Evolutionary conservation across 2,888 invertebrate genomes (phyloP), one percentile per base, ranked within the genome.

Genomic region (Leptopilina myrica): DNA sequence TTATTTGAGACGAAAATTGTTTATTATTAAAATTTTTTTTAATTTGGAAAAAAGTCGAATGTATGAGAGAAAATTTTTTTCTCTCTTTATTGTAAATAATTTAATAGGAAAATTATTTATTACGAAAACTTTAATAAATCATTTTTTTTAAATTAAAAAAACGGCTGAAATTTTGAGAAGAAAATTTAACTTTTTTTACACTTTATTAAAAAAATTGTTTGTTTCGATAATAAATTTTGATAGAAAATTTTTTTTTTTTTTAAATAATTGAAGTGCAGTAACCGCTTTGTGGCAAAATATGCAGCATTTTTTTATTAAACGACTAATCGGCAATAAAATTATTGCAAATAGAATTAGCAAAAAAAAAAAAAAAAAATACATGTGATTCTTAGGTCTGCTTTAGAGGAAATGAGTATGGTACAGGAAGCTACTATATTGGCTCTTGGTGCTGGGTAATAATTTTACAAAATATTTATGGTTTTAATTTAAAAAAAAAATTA

Each of bases 401-500:
- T 89, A 86, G 88, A 90, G 78, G 88, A 90, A 87, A 86, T 91
- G 89, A 91, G 87, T 87, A 87, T 91, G 88, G 87, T 91, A 87
- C 87, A 90, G 85, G 90, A 90, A 88, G 90, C 91, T 86, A 90
- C 90, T 79, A 89, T 91, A 86, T 88, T 91, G 89, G 90, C 90
- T 86, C 90, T 91, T 86, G 90, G 89, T 87, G 87, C 89, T 88
- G 90, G 91, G 90, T 91, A 91, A 91, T 87, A 85, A 85, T 80
- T 33, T 33, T 82, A 81, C 78, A 81, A 84, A 43, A 78, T 81
- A 78, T 78, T 78, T 84, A 62, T 62, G 20, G 6, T 82, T 77
- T 78, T 76, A 40, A 40, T 67, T 20, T 49, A 66, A 64, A 59
- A n/a, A n/a, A 59, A 59, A 59, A 59, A 59, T 15, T 62, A 62